phyloP scores from a whole-genome alignment of 2,797 vertebrate species.

The Galagoides demidoff region DNA sequence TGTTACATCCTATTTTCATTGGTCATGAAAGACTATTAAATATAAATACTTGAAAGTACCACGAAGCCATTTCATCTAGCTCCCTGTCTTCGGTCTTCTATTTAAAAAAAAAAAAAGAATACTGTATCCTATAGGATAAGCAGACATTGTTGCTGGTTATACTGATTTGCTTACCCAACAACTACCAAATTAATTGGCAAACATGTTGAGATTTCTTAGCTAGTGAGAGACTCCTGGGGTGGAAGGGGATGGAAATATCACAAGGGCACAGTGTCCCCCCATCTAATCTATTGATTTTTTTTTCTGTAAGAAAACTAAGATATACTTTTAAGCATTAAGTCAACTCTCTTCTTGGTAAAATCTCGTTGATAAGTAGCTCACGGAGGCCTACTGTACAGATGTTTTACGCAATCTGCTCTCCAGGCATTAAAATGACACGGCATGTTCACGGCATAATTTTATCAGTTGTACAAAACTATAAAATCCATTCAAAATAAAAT shows the following conservation, averaged over 20 bases:
- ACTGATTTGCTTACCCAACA: slow-evolving; percentile 83
- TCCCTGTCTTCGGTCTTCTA: slow-evolving; percentile 78
- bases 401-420: slow-evolving; percentile 83
- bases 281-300: slow-evolving; percentile 83
- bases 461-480: slow-evolving; percentile 88
- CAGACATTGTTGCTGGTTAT: slow-evolving; percentile 79
- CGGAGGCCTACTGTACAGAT: slow-evolving; percentile 79
- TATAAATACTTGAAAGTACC: slow-evolving; percentile 74
- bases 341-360: slow-evolving; percentile 79
- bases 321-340: slow-evolving; percentile 76
- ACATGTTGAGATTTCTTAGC: slow-evolving; percentile 81
- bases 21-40: slow-evolving; percentile 75
- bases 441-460: slow-evolving; percentile 83
- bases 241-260: slow-evolving; percentile 71
- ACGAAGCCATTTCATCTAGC: slow-evolving; percentile 74
- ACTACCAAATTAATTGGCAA: slow-evolving; percentile 83
- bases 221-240: slow-evolving; percentile 83
- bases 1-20: slow-evolving; percentile 78
- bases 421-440: slow-evolving; percentile 76
- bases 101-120: slow-evolving; percentile 79
- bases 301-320: slow-evolving; percentile 83
- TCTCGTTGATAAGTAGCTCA: slow-evolving; percentile 80
- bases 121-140: slow-evolving; percentile 73
- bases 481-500: slow-evolving; percentile 86
- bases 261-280: slow-evolving; percentile 78